Evolutionary conservation across 1,140 invertebrate genomes (phyloP).

Genomic region (Drosophila sucinea): DNA sequence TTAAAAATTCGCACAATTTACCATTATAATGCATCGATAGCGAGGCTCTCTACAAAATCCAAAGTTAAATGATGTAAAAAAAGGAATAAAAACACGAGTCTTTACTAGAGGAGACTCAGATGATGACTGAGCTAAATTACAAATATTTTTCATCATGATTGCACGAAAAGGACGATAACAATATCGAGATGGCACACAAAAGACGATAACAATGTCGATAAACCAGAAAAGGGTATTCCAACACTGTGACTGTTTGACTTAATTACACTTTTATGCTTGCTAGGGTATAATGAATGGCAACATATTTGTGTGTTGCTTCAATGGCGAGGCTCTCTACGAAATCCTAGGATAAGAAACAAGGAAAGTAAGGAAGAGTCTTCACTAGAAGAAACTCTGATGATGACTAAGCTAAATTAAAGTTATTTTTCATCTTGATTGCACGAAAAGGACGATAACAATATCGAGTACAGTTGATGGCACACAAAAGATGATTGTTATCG

Average conservation of each 20-base stretch:
- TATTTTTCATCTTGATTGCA: background rate
- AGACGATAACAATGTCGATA: too few species aligned
- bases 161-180: too few species aligned
- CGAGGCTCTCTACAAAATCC: constrained; percentile 6
- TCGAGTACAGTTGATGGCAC: too few species aligned
- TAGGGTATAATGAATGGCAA: background rate
- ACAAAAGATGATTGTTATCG: too few species aligned
- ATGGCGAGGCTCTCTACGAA: too few species aligned
- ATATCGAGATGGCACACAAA: too few species aligned
- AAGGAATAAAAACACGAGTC: background rate
- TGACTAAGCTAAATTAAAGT: background rate
- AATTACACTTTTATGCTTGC: background rate
- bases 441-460: too few species aligned
- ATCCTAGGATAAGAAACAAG: too few species aligned
- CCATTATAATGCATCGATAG: background rate
- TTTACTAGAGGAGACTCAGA: too few species aligned
- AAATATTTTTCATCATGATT: background rate
- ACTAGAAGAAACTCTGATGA: background rate
- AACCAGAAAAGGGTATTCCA: too few species aligned
- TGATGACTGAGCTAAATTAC: background rate
- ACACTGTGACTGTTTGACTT: too few species aligned
- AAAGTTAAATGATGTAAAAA: background rate
- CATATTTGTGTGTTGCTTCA: background rate
- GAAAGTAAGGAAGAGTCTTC: background rate
- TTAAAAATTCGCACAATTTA: background rate